Percentiles rank a stretch among this genome's conserved stretches.
These are phyloP conservation scores for Capitella teleta DNA, from an alignment of 1,140 invertebrate species.

Conservation along the genomic window DNA sequence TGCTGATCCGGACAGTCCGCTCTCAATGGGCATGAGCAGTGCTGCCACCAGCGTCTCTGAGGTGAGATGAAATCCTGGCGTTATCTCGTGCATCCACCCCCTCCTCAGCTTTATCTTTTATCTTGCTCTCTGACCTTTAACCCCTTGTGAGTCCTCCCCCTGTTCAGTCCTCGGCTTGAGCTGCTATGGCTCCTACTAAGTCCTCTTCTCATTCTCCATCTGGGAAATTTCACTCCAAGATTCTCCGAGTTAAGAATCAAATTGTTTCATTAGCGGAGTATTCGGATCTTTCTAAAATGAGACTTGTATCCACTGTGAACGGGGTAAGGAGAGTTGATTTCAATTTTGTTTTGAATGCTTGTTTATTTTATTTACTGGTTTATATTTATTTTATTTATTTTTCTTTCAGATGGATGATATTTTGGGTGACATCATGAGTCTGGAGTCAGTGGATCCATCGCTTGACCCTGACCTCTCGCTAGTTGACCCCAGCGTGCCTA, in stretches of 20 bases:
- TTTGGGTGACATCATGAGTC: slow-evolving; percentile 25
- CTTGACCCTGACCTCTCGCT: slow-evolving; percentile 30
- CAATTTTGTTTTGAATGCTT: neutral
- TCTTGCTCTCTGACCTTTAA: neutral
- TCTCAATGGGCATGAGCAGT: slow-evolving; percentile 23
- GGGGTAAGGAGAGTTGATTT: neutral
- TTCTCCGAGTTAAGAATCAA: neutral
- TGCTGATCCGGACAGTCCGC: slow-evolving; percentile 30
- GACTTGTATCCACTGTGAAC: neutral
- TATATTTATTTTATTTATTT: slow-evolving; percentile 4
- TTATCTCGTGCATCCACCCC: neutral
- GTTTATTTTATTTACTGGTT: neutral
- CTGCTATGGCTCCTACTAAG: no score
- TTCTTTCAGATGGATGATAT: slow-evolving; percentile 27
- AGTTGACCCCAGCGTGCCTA: slow-evolving; percentile 26
- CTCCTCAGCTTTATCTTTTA: neutral
- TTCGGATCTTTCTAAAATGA: neutral
- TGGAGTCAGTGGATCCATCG: slow-evolving; percentile 23
- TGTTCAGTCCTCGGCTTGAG: no score
- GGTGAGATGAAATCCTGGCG: slow-evolving; percentile 14
- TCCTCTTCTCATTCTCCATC: neutral
- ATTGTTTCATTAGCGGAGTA: neutral
- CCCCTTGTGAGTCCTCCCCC: no score
- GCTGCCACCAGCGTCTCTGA: slow-evolving; percentile 26
- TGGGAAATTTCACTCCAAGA: neutral